Conservation (phyloP, 1,140 invertebrate species). For the Drosophila pandora region DNA sequence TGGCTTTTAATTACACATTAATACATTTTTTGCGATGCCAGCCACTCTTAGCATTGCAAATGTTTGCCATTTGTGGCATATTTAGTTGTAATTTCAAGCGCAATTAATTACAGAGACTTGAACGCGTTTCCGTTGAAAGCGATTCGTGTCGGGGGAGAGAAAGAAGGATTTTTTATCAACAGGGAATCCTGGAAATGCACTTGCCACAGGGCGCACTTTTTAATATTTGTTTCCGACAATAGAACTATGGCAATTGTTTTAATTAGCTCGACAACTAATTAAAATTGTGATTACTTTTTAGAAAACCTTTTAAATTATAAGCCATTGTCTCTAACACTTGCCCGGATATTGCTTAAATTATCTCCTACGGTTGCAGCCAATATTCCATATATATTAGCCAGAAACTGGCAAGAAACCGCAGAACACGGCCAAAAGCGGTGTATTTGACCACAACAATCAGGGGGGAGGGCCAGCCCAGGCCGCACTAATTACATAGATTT, state of each 20-base stretch:
- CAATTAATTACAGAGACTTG: constrained; percentile 46
- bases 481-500: constrained; percentile 50
- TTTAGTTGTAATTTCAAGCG: constrained; percentile 29
- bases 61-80: constrained; percentile 40
- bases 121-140: constrained; percentile 9
- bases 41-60: constrained; percentile 15
- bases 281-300: constrained; percentile 14
- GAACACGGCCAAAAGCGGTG: constrained; percentile 1
- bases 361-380: background rate
- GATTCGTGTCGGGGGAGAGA: background rate
- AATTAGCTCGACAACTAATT: no score
- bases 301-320: constrained; percentile 33
- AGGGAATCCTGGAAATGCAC: background rate
- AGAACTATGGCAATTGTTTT: no score
- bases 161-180: no score
- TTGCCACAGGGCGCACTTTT: background rate
- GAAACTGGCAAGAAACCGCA: constrained; percentile 34
- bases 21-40: constrained; percentile 31
- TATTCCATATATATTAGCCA: constrained; percentile 11
- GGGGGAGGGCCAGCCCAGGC: background rate
- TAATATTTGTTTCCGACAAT: background rate
- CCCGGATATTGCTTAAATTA: constrained; percentile 64
- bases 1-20: constrained; percentile 67
- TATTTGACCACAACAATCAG: constrained; percentile 44
- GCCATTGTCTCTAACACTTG: background rate